These are phyloP conservation scores for Tringa solitaria DNA, from an alignment of 2,113 vertebrate genomes.

Conservation along the genomic window DNA sequence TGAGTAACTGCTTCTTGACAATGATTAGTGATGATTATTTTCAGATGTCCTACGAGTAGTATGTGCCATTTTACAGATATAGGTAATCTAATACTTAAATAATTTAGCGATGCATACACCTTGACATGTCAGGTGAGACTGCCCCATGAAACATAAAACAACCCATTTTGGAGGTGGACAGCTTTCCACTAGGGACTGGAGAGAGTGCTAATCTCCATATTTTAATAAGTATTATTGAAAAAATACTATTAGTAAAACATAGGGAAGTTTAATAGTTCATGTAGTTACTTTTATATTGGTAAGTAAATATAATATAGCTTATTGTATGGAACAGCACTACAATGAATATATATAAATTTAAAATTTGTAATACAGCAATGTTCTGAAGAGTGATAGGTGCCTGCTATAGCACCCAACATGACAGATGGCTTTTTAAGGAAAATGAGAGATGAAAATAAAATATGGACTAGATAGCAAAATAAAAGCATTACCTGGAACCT, in stretches of 20 bases:
- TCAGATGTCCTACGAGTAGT: background rate
- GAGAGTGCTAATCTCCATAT: background rate
- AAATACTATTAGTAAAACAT: background rate
- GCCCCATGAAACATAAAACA: background rate
- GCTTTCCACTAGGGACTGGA: background rate
- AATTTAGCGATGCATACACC: background rate
- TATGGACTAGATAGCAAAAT: constrained; percentile 42
- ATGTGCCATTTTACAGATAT: background rate
- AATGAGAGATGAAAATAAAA: constrained; percentile 40
- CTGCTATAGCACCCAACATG: constrained; percentile 5
- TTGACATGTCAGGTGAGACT: background rate
- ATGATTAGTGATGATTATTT: background rate
- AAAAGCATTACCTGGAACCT: constrained; percentile 92
- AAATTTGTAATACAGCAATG: background rate
- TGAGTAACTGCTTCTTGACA: background rate
- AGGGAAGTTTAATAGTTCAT: background rate
- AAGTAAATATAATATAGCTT: background rate
- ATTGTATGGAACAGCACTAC: background rate
- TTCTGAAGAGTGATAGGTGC: background rate
- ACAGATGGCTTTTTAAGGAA: constrained; percentile 41
- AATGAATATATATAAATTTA: background rate
- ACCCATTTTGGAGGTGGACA: background rate
- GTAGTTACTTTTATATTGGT: background rate
- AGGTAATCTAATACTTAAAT: background rate
- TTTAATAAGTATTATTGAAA: background rate